phyloP scores from a whole-genome alignment of 2,797 vertebrate genomes.

The Myoxocephalus aenaeus region DNA sequence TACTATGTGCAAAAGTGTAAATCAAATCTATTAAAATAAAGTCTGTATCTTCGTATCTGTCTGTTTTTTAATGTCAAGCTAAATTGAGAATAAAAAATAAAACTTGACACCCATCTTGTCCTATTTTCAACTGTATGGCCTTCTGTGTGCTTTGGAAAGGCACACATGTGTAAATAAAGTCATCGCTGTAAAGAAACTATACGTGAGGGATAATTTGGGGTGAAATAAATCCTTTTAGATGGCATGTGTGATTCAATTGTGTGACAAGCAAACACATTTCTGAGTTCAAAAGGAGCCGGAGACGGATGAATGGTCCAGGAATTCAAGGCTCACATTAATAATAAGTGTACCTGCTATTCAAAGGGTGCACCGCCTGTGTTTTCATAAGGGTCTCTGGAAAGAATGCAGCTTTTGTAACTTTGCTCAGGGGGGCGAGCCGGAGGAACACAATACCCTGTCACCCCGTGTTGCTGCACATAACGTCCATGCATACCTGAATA shows the following conservation, averaged over 20 bases:
- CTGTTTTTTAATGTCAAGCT: not conserved
- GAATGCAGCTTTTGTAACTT: constrained; percentile 72
- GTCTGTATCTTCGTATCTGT: not conserved
- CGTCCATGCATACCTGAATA: constrained; percentile 35
- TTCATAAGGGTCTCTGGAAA: constrained; percentile 71
- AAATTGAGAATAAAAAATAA: not conserved
- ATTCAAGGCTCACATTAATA: constrained; percentile 63
- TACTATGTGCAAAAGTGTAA: constrained; percentile 12
- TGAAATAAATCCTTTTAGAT: constrained; percentile 36
- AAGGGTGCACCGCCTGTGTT: constrained; percentile 59
- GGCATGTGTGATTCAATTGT: constrained; percentile 52
- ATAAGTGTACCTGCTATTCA: constrained; percentile 66
- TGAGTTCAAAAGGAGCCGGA: constrained; percentile 66
- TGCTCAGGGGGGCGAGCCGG: constrained; percentile 52
- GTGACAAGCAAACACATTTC: constrained; percentile 64
- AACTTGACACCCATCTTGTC: not conserved
- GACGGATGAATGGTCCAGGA: constrained; percentile 74
- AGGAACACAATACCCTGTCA: constrained; percentile 51
- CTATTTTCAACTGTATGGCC: not conserved
- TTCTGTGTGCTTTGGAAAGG: constrained; percentile 22
- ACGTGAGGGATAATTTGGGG: constrained; percentile 10
- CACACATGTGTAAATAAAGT: constrained; percentile 18
- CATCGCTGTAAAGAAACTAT: constrained; percentile 2
- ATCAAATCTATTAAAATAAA: not conserved
- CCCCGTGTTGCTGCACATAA: constrained; percentile 55